Base-by-base conservation (phyloP, 2,888 invertebrate genomes). In the Sinotaia quadrata region DNA sequence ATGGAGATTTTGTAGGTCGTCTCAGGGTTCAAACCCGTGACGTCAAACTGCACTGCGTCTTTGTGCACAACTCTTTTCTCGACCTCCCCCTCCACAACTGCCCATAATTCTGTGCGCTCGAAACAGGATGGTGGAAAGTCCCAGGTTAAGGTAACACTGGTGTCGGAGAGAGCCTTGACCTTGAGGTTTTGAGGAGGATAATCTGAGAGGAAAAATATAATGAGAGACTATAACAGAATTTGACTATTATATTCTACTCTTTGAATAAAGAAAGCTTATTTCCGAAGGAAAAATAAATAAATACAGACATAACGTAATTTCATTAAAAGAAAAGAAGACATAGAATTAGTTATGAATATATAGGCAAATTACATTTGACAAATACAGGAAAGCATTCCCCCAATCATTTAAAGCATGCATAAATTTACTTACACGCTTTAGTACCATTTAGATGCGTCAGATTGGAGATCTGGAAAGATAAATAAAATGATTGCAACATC, bases 51-150 rank as follows among this genome's bases (percentile, higher is more conserved):
- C n/a, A 51, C 52, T n/a, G 73, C 73, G 31, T 69, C 65, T 41
- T 58, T 61, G 68, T 70, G 66, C 18, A 72, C 61, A 29, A 36
- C 34, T 15, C 24, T 51, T n/a, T 58, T 67, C n/a, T 49, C 34
- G 7, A 12, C 7, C 4, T 27, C 34, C 56, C 15, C 61, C 44
- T 44, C 33, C 36, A 29, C 67, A 47, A 37, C 63, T n/a, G n/a
- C 59, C 44, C 41, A 59, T n/a, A 59, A 15, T 18, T 44, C 59
- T 2, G 66, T 60, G 36, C 72, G 68, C 29, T 52, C 36, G 61
- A 66, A 68, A 34, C 72, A 72, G 15, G 60, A 54, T 18, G 57
- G 57, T 7, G 72, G 54, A 24, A 69, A 68, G n/a, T 47, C 29
- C 72, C 72, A 72, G 8, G 52, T 67, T 18, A 72, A 15, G 7